A percentile compares a stretch with the other conserved stretches of the same genome.
Conservation (phyloP, 2,888 invertebrate genomes). For the Athetis lepigone region DNA sequence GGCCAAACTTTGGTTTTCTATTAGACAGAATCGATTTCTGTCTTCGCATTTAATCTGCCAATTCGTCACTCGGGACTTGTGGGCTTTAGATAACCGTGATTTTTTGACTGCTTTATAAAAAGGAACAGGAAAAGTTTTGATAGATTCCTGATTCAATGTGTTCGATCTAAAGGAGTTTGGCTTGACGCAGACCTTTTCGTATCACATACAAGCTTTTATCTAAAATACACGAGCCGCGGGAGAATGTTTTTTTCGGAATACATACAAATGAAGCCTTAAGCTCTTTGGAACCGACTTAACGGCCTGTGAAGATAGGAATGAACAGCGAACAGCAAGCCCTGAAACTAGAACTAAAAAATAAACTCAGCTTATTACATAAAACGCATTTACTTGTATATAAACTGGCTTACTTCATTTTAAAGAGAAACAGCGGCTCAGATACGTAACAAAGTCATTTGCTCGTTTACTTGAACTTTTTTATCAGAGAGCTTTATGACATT, state of each 20-base stretch:
- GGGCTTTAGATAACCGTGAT: conserved; percentile 37
- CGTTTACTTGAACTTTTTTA: conserved; percentile 69
- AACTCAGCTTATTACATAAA: conserved; percentile 23
- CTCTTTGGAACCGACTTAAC: conserved; percentile 35
- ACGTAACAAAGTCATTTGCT: conserved; percentile 53
- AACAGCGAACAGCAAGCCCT: conserved; percentile 11
- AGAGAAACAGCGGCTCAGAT: conserved; percentile 51
- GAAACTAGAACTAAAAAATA: conserved; percentile 41
- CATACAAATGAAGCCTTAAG: conserved; percentile 31
- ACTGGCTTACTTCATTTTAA: conserved; percentile 27
- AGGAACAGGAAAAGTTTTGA: conserved; percentile 42
- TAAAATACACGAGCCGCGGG: conserved; percentile 23
- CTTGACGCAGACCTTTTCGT: conserved; percentile 22
- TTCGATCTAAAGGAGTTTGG: conserved; percentile 38
- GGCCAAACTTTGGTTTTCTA: conserved; percentile 70
- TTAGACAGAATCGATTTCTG: conserved; percentile 66
- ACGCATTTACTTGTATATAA: conserved; percentile 38
- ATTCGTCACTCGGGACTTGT: conserved; percentile 49
- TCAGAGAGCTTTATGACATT: conserved; percentile 71
- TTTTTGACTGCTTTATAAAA: conserved; percentile 42
- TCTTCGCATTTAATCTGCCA: conserved; percentile 55
- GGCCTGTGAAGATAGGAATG: conserved; percentile 44
- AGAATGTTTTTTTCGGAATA: conserved; percentile 23
- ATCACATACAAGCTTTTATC: conserved; percentile 33
- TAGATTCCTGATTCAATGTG: conserved; percentile 45